A percentile compares a stretch with the other conserved stretches of the same genome.
phyloP scores from a whole-genome alignment of 2,797 vertebrate genomes.

The Selene dorsalis region DNA sequence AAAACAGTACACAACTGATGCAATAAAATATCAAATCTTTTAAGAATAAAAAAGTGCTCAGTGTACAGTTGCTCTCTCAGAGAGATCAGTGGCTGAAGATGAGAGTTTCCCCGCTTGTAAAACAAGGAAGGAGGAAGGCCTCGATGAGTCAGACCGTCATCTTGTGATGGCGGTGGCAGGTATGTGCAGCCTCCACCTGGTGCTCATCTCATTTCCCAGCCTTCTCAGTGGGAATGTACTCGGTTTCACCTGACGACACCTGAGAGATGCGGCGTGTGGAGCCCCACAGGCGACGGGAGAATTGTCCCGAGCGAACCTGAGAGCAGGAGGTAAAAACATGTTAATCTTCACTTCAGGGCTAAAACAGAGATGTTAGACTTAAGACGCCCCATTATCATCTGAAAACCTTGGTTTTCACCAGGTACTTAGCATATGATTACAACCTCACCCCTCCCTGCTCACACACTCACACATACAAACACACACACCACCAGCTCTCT shows the following conservation, averaged over 20 bases:
- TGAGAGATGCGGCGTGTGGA: conserved; percentile 92
- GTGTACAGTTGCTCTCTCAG: conserved; percentile 76
- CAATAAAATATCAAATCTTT: conserved; percentile 64
- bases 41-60: conserved; percentile 80
- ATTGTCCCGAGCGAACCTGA: conserved; percentile 91
- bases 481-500: conserved; percentile 6
- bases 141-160: conserved; percentile 7
- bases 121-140: conserved; percentile 46
- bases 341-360: conserved; percentile 48
- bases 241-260: conserved; percentile 93
- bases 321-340: conserved; percentile 25
- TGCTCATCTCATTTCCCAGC: conserved; percentile 73
- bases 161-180: neutral
- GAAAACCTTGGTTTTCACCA: conserved; percentile 54
- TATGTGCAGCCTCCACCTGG: conserved; percentile 5
- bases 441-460: neutral
- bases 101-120: conserved; percentile 51
- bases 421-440: conserved; percentile 59
- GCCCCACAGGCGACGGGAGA: conserved; percentile 91
- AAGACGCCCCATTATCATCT: conserved; percentile 61
- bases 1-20: conserved; percentile 72
- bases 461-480: conserved; percentile 15
- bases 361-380: conserved; percentile 26
- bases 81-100: conserved; percentile 66
- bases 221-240: conserved; percentile 88